Base-by-base conservation (phyloP, 2,888 invertebrate genomes). In the Zaprionus bogoriensis region DNA sequence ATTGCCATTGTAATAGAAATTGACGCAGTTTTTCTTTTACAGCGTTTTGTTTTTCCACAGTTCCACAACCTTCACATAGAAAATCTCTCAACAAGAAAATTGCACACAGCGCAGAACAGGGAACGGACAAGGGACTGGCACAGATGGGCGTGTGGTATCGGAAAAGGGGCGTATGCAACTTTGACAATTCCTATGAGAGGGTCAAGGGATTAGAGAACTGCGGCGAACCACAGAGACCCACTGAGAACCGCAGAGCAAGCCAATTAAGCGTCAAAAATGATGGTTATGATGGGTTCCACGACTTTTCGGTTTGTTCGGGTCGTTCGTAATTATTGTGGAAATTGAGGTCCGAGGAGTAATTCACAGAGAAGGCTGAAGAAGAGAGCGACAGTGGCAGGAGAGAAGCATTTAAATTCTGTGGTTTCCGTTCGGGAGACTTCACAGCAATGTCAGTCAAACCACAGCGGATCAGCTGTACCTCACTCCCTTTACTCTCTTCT, bases 41-140 rank as follows among this genome's bases (percentile, higher is more conserved):
- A 17, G 44, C 32, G 32, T 57, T 39, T 45, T 20, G 5, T 46
- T 53, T 62, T 73, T 62, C 52, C 54, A 64, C 55, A 67, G 62
- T 75, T 77, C 75, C 20, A 28, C 66, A 87, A 87, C 87, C 87
- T 89, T 89, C 88, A 89, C 89, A 89, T 83, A 89, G 82, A 89
- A 89, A 89, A 76, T 83, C 89, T 89, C 77, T 89, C 88, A 89
- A 80, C 88, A 86, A 86, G 87, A 89, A 89, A 89, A 89, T 89
- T 89, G 83, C 74, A 77, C 41, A 53, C 59, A 55, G 53, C 9
- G 45, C 38, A 65, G 27, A 20, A 48, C 44, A 17, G 32, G 14
- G 44, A 25, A 19, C 28, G 17, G 30, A 45, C 25, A n/a, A 6
- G 2, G 25, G 20, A 19, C 22, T 3, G 17, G 20, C 41, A n/a